Base-by-base conservation (phyloP, 2,113 vertebrate genomes). In the Strigops habroptila region DNA sequence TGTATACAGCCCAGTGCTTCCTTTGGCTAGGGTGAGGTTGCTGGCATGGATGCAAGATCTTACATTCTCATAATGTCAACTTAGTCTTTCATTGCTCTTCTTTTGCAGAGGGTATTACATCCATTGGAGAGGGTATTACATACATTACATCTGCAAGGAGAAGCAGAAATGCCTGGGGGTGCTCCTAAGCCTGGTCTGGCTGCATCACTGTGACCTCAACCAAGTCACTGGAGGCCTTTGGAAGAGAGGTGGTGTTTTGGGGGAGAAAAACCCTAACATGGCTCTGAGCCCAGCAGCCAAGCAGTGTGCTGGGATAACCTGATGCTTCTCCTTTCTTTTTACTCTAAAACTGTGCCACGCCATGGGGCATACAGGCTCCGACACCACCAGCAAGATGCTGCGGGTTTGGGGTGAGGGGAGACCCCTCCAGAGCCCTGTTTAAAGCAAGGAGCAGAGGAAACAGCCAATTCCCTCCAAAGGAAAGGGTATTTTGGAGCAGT, bases 301-400 rank as follows among this genome's bases (percentile, higher is more conserved):
- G 37, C 17, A 41, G 9, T 1, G 1, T 71, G 77, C 23, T 88
- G 67, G 60, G 25, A 14, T 24, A 3, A 11, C 33, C 53, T 0
- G 0, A 5, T 41, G 33, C 23, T 78, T 59, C 19, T 48, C 14
- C 22, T 60, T 53, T 35, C 59, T 44, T 60, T 37, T 25, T 69
- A 1, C 41, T 17, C 3, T 3, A 15, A 49, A 79, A 39, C 10
- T 5, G 6, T 85, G 30, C 27, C 30, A 9, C 3, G 3, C 25
- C 35, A 1, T 0, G 12, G 25, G 35, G 9, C 23, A 19, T 1
- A 4, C 0, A 0, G 31, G 52, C 10, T 82, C 21, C 1, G 4
- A 15, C 37, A 24, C 18, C 49, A 10, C 44, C 23, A 49, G 41
- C 18, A 41, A 52, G 31, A 31, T 4, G 7, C 46, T 78, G 52